A percentile compares a stretch with the other conserved stretches of the same genome.
Evolutionary conservation across 2,797 vertebrate genomes (phyloP).

Genomic region (Tarsius wallacei): DNA sequence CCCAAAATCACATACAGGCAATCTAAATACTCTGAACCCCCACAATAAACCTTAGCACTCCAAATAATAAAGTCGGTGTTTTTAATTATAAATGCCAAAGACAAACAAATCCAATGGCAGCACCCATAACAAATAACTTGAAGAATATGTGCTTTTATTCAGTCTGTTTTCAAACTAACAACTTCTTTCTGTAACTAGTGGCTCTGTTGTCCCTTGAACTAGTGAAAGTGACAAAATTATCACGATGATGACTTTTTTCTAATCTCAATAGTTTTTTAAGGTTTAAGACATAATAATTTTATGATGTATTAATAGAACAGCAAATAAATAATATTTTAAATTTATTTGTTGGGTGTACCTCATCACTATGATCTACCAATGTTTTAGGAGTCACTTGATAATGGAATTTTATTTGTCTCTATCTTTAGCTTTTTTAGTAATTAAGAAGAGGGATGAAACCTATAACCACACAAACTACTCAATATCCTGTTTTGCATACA

Average conservation of each 20-base stretch:
- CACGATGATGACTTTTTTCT: not conserved
- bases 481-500: not conserved
- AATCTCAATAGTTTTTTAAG: constrained; percentile 31
- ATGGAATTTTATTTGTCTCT: not conserved
- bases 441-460: not conserved
- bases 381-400: not conserved
- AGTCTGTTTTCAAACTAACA: constrained; percentile 29
- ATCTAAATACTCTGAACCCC: not conserved
- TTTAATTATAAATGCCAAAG: constrained; percentile 41
- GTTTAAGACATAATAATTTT: not conserved
- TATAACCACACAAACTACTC: not conserved
- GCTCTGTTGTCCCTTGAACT: not conserved
- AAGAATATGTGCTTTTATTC: not conserved
- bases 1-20: not conserved
- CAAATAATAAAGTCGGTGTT: not conserved
- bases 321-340: not conserved
- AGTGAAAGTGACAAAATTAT: constrained; percentile 38
- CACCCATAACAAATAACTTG: not conserved
- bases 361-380: not conserved
- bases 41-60: not conserved
- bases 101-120: constrained; percentile 31
- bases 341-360: not conserved
- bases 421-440: not conserved
- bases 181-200: not conserved
- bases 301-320: constrained; percentile 2